Evolutionary conservation across 2,113 vertebrate genomes (phyloP), one percentile per base, ranked within the genome.

Genomic region (Alexandromys fortis): DNA sequence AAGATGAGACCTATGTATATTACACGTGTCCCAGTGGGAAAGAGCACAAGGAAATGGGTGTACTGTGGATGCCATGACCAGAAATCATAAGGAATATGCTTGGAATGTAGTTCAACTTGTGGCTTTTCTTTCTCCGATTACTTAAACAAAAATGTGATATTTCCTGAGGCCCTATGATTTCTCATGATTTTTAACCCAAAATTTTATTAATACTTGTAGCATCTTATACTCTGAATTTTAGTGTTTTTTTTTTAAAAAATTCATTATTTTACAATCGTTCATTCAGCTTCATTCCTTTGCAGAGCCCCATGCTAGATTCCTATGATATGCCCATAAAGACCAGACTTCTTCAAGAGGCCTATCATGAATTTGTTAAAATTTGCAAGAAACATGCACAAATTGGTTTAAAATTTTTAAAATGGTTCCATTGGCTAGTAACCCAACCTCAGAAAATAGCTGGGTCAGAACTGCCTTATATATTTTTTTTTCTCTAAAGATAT

Each of bases 21-120:
- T 58, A 95, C 93, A 28, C 49, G 49, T 19, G 82, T 93, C 52
- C 45, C 35, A 82, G 7, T 61, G 2, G 58, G 33, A 91, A 7
- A 92, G n/a, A 17, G 11, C 45, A 65, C 45, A 67, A 86, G 17
- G 19, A 65, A 58, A 58, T 52, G 35, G 90, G 79, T 55, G 30
- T 8, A n/a, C 61, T 33, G 9, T 7, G 24, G 47, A 86, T 33
- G 30, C 16, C 7, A 17, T 76, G 30, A 35, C 8, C 42, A 0
- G 61, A 94, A 96, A 82, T 87, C 79, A 73, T 65, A 90, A 92
- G 67, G 28, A 45, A 77, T 89, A 28, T 70, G 38, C 92, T 89
- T 72, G n/a, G 5, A 63, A 79, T 45, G 21, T 67, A 28, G 19
- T 95, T 94, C 76, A 77, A 90, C 65, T 52, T 33, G 16, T 86